These are phyloP conservation scores for Akabosia matsudoensis DNA, from an alignment of 1,140 invertebrate species.

Conservation along the genomic window DNA sequence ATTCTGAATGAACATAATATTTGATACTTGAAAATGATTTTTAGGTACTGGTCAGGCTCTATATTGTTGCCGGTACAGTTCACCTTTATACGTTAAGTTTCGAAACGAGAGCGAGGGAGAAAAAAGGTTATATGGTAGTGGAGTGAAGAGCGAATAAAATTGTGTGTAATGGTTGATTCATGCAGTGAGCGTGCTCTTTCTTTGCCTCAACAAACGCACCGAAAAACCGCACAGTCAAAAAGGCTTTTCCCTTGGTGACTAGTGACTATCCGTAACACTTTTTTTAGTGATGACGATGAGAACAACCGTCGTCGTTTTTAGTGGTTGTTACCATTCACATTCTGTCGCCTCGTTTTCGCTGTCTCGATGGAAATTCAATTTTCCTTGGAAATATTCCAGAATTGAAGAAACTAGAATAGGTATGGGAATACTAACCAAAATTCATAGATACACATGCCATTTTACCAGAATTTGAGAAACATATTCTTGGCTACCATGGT, in stretches of 20 bases:
- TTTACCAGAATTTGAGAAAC: too few species aligned
- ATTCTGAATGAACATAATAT: background rate
- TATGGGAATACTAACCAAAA: background rate
- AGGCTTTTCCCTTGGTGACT: too few species aligned
- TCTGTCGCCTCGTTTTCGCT: background rate
- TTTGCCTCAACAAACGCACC: background rate
- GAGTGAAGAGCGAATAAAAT: constrained; percentile 4
- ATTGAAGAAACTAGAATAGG: background rate
- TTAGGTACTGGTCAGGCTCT: background rate
- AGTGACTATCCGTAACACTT: too few species aligned
- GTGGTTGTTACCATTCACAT: background rate
- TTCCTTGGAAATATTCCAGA: constrained; percentile 19
- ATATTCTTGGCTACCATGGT: too few species aligned
- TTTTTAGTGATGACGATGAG: background rate
- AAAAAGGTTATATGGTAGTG: background rate
- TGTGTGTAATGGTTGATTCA: constrained; percentile 12
- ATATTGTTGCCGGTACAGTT: background rate
- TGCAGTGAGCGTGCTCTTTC: background rate
- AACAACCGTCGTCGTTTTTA: background rate
- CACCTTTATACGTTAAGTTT: background rate
- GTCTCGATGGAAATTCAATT: constrained; percentile 7
- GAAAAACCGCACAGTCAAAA: background rate
- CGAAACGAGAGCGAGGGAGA: background rate
- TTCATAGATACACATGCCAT: too few species aligned
- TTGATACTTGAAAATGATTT: background rate